Percentiles rank a stretch among this genome's conserved stretches.
These are phyloP conservation scores for Semnornis frantzii DNA, from an alignment of 2,113 vertebrate genomes.

Conservation along the genomic window DNA sequence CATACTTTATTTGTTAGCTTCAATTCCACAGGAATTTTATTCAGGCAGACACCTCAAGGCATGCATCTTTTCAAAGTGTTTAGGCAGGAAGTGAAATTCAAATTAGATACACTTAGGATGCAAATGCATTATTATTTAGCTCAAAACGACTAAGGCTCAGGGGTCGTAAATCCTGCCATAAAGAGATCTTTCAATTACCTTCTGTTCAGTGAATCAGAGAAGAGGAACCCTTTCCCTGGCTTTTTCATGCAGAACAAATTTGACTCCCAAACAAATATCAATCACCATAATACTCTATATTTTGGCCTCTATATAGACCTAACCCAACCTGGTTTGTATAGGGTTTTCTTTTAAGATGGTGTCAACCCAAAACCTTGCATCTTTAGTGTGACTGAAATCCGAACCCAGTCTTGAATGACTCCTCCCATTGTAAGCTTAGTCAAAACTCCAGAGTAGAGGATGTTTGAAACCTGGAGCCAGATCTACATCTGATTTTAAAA, in stretches of 20 bases:
- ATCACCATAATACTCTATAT: slow-evolving; percentile 68
- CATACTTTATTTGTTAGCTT: slow-evolving; percentile 66
- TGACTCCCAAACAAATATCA: slow-evolving; percentile 70
- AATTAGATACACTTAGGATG: slow-evolving; percentile 69
- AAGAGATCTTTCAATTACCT: slow-evolving; percentile 61
- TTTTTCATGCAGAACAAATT: slow-evolving; percentile 73
- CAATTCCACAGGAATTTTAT: slow-evolving; percentile 58
- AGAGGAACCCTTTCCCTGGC: slow-evolving; percentile 51
- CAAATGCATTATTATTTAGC: slow-evolving; percentile 67
- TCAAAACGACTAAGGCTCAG: slow-evolving; percentile 48
- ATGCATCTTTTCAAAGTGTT: slow-evolving; percentile 66
- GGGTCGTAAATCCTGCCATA: slow-evolving; percentile 62
- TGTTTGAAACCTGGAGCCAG: slow-evolving; percentile 1
- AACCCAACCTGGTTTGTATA: background rate
- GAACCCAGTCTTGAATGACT: background rate
- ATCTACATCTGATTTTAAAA: background rate
- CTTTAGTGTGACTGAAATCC: slow-evolving; percentile 18
- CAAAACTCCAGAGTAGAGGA: background rate
- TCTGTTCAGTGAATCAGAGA: slow-evolving; percentile 64
- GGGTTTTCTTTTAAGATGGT: slow-evolving; percentile 7
- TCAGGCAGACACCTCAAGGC: slow-evolving; percentile 64
- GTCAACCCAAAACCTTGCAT: slow-evolving; percentile 15
- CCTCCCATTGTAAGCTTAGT: background rate
- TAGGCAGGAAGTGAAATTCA: slow-evolving; percentile 72
- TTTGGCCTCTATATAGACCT: slow-evolving; percentile 31